Evolutionary conservation across 2,797 vertebrate species (phyloP).

Genomic region (Centropyge bicolor): DNA sequence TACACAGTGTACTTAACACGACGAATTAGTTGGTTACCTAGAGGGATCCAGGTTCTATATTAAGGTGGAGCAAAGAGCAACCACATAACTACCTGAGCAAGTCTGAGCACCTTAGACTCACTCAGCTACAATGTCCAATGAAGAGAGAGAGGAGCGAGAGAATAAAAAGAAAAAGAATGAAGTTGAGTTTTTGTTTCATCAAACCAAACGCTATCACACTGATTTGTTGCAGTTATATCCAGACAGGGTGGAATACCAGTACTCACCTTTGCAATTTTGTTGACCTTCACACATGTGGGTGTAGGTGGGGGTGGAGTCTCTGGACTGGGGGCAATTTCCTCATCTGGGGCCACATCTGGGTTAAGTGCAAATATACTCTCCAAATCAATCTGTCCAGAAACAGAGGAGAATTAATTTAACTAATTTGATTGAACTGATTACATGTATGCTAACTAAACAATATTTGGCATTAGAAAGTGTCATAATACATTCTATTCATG

Average conservation of each 20-base stretch:
- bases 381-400: conserved; percentile 90
- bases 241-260: background rate
- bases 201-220: background rate
- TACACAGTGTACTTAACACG: conserved; percentile 42
- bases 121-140: background rate
- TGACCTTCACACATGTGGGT: conserved; percentile 89
- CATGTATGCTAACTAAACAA: background rate
- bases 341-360: conserved; percentile 93
- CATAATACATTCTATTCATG: background rate
- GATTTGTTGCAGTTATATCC: background rate
- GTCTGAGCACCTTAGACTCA: background rate
- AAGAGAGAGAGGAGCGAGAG: background rate
- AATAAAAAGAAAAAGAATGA: background rate
- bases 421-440: background rate
- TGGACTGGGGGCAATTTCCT: conserved; percentile 91
- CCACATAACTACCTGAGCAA: conserved; percentile 7
- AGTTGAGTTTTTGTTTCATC: background rate
- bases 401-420: conserved; percentile 12
- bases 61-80: conserved; percentile 41
- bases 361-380: conserved; percentile 99
- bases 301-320: conserved; percentile 92
- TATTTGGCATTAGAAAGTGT: background rate
- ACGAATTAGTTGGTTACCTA: conserved; percentile 39
- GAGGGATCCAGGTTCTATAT: conserved; percentile 54
- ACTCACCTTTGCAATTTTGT: conserved; percentile 95